Base-by-base conservation (phyloP, 2,113 vertebrate genomes). In the Petromus typicus region DNA sequence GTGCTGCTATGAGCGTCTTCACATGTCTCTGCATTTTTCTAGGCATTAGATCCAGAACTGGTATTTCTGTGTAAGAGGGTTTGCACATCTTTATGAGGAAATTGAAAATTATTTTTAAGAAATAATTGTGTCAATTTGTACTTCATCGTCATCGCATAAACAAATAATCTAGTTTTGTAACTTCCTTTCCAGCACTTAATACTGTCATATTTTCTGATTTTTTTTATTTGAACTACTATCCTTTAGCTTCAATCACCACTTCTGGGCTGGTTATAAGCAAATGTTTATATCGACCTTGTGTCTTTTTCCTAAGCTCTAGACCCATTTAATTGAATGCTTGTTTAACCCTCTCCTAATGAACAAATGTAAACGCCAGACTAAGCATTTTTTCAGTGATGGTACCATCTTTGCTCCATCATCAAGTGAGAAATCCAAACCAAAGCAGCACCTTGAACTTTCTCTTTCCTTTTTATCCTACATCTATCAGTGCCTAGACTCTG, bases 61-160 rank as follows among this genome's bases (percentile, higher is more conserved):
- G 37, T 40, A 45, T 85, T 89, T 23, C 61, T 75, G 7, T 8
- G 34, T 56, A 3, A 79, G 16, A 90, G 7, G 4, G 20, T 66
- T 67, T 86, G 45, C 11, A 83, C 6, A 69, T 89, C 37, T 67
- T 91, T 88, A 78, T 2, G 54, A 78, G n/a, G 20, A 57, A 64
- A 87, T 22, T 48, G 43, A 90, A 95, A 86, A 69, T 45, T 57
- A 32, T 48, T 91, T 92, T 92, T 79, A 45, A 80, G 85, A 51
- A 91, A 56, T 56, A 64, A 17, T 32, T 90, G 9, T 45, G 30
- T 82, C 32, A 66, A 43, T 67, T 56, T 51, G 14, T 9, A 80
- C 45, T 89, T 95, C 2, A 67, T 83, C 23, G 25, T 92, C 23
- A 73, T 67, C 82, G 78, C 61, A 80, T 73, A 78, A 92, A 83